Evolutionary conservation across 2,797 vertebrate genomes (phyloP).

Genomic region (Typhlichthys eigenmanni): DNA sequence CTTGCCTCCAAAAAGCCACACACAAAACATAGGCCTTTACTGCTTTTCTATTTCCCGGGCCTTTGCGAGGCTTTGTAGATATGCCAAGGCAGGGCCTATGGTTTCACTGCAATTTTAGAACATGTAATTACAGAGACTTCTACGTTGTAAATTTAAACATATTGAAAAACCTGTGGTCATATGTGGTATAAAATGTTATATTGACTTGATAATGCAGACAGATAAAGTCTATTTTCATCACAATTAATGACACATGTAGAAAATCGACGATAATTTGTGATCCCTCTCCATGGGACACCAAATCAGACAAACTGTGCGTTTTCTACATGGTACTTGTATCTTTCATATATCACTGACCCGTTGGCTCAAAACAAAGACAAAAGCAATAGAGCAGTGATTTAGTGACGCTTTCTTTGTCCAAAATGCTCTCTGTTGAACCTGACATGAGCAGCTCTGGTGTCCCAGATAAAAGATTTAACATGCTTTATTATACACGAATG

Average conservation of each 20-base stretch:
- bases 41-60: conserved; percentile 61
- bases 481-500: conserved; percentile 66
- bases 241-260: conserved; percentile 30
- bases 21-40: conserved; percentile 68
- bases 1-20: conserved; percentile 53
- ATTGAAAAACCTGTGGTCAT: conserved; percentile 68
- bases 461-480: conserved; percentile 64
- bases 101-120: conserved; percentile 71
- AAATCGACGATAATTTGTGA: conserved; percentile 28
- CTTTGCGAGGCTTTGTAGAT: conserved; percentile 67
- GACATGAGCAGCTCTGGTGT: conserved; percentile 45
- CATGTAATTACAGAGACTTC: conserved; percentile 72
- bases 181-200: conserved; percentile 53
- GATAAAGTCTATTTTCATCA: conserved; percentile 49
- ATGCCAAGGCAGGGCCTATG: conserved; percentile 62
- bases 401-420: conserved; percentile 40
- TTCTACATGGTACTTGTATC: conserved; percentile 1
- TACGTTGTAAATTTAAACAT: conserved; percentile 74
- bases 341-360: conserved; percentile 9
- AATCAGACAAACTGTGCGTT: not conserved
- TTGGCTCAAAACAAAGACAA: conserved; percentile 25
- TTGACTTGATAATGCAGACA: conserved; percentile 61
- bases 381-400: conserved; percentile 41
- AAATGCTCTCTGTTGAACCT: conserved; percentile 50
- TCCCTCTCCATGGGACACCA: conserved; percentile 8